Percentiles rank a stretch among this genome's conserved stretches.
Evolutionary conservation across 2,888 invertebrate genomes (phyloP).

Genomic region (Chymomyza caudatula): DNA sequence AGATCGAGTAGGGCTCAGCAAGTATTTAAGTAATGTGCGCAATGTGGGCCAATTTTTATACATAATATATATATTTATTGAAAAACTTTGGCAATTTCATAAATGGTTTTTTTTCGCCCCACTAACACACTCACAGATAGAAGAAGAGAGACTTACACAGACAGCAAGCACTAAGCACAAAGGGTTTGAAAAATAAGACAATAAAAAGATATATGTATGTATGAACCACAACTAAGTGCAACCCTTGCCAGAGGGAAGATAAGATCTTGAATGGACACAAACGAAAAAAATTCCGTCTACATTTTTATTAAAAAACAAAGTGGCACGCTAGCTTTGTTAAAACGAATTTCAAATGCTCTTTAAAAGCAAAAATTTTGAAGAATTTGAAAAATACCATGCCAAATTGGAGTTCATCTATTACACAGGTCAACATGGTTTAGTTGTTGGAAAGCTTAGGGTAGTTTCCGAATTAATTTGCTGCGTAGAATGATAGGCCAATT

Average conservation of each 20-base stretch:
- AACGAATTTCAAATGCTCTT: neutral
- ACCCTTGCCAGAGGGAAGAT: neutral
- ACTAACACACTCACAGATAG: neutral
- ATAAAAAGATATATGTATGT: conserved; percentile 39
- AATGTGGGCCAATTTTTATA: neutral
- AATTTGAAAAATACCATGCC: too few relatives aligned
- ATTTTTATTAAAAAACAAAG: conserved; percentile 53
- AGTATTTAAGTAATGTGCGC: neutral
- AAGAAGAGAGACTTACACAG: neutral
- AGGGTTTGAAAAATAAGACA: conserved; percentile 59
- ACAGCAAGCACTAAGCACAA: conserved; percentile 12
- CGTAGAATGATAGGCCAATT: too few relatives aligned
- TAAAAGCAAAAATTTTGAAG: too few relatives aligned
- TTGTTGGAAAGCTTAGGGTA: too few relatives aligned
- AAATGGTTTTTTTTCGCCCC: conserved; percentile 43
- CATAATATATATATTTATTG: conserved; percentile 61
- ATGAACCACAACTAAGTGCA: conserved; percentile 18
- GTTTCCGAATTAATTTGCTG: too few relatives aligned
- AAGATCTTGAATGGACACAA: neutral
- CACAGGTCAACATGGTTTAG: too few relatives aligned
- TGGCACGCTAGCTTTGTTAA: neutral
- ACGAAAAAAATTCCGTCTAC: conserved; percentile 16
- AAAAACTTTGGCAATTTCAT: conserved; percentile 75
- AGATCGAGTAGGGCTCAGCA: neutral
- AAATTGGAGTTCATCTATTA: too few relatives aligned